Base-by-base conservation (phyloP, 2,113 vertebrate species). In the Aspiorhynchus laticeps region DNA sequence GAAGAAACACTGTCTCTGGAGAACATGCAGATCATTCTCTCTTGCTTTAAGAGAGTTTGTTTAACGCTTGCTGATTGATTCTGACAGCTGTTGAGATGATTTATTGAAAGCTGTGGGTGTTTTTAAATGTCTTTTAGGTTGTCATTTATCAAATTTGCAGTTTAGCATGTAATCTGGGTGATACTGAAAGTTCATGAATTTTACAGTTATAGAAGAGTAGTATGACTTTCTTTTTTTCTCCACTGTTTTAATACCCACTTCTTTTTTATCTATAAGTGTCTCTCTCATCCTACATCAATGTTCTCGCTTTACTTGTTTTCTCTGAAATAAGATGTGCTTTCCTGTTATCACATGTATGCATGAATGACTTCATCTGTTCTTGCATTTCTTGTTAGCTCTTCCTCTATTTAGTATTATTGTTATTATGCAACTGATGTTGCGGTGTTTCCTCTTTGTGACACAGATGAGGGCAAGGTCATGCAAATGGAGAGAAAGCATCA, bases 81-180 rank as follows among this genome's bases (percentile, higher is more conserved):
- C 28, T 81, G 80, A 81, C 80, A 81, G 80, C 80, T 81, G 24
- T 21, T 65, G 38, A 46, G 80, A 67, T 81, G 80, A 81, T 81
- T 81, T 81, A 81, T 81, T 93, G 89, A 94, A 93, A 92, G 89
- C 88, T 84, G 78, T 3, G 84, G 89, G 91, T 92, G 92, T 91
- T 80, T 90, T 74, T 48, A 83, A 87, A 36, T 69, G 38, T 81
- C 59, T 43, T 65, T 67, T 81, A 46, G 59, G 59, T 65, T 12
- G 26, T 33, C 80, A 83, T 83, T 51, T 83, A 83, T 83, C 80
- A 83, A 83, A 71, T 71, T 71, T 3, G n/a, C 80, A 46, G 21
- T 67, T 81, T 81, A 65, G 15, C 59, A 81, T 43, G 59, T 19
- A 46, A 31, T 63, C 4, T 21, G 79, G 46, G 9, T 81, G 59